Conservation (phyloP, 2,888 invertebrate species). For the Stegana nigrithorax region DNA sequence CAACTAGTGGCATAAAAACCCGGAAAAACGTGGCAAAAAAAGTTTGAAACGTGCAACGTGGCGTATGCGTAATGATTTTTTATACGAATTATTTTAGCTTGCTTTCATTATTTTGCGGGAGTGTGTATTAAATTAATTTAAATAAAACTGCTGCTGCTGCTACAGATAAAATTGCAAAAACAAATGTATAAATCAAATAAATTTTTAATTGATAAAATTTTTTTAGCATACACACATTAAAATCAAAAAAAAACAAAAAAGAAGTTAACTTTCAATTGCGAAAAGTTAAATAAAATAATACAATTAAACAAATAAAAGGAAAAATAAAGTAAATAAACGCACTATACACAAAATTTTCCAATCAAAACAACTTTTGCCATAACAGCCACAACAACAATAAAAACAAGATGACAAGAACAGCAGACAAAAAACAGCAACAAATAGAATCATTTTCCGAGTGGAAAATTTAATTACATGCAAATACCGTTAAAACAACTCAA, state of each 20-base stretch:
- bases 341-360: too few species aligned
- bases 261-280: not conserved
- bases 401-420: not conserved
- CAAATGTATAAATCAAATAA: too few species aligned
- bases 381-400: not conserved
- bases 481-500: constrained; percentile 62
- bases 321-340: not conserved
- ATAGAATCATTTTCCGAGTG: constrained; percentile 38
- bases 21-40: too few species aligned
- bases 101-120: too few species aligned
- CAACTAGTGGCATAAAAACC: too few species aligned
- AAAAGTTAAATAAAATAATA: not conserved
- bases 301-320: not conserved
- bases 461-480: constrained; percentile 64
- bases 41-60: not conserved
- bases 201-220: not conserved
- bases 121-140: too few species aligned
- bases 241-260: not conserved
- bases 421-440: constrained; percentile 4
- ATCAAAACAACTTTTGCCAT: not conserved
- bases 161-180: too few species aligned
- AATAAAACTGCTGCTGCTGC: too few species aligned
- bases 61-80: not conserved
- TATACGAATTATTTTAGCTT: too few species aligned
- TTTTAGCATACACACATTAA: not conserved